Percentiles rank a stretch among this genome's conserved stretches.
These are phyloP conservation scores for Phoeniculus purpureus DNA, from an alignment of 2,797 vertebrate genomes.

Conservation along the genomic window DNA sequence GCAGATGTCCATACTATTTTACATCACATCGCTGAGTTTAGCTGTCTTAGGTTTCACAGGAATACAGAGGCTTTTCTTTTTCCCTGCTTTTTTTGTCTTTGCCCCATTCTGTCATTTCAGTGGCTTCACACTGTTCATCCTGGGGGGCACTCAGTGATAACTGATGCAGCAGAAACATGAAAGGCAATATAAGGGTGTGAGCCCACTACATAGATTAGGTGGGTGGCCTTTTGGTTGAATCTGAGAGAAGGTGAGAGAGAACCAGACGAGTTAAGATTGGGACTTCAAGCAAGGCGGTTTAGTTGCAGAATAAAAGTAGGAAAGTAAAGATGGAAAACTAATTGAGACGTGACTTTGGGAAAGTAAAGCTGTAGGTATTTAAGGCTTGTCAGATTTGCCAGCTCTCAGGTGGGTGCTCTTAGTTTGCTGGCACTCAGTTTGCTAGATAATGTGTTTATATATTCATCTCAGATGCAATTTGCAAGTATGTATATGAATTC, in stretches of 20 bases:
- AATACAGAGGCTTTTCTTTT: background rate
- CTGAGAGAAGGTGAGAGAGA: background rate
- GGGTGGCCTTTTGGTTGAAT: background rate
- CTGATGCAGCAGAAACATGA: background rate
- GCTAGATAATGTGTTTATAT: background rate
- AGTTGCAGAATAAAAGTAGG: background rate
- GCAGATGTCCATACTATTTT: constrained; percentile 66
- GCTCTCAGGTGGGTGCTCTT: background rate
- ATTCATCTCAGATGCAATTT: background rate
- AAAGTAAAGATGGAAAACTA: background rate
- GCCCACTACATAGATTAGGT: background rate
- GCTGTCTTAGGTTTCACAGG: constrained; percentile 44
- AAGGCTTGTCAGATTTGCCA: background rate
- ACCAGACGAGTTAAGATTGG: background rate
- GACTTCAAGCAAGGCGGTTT: background rate
- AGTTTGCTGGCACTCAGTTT: background rate
- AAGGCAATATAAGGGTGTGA: background rate
- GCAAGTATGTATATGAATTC: background rate
- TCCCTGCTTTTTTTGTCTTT: background rate
- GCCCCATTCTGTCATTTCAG: background rate
- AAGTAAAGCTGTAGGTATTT: background rate
- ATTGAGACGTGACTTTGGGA: background rate
- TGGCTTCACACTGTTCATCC: background rate
- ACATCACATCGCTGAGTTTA: constrained; percentile 42
- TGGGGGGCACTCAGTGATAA: background rate